A percentile compares a stretch with the other conserved stretches of the same genome.
These are phyloP conservation scores for Catostylus mosaicus DNA, from an alignment of 30 jellyfish, hydroid and myxozoan genomes.

Conservation along the genomic window DNA sequence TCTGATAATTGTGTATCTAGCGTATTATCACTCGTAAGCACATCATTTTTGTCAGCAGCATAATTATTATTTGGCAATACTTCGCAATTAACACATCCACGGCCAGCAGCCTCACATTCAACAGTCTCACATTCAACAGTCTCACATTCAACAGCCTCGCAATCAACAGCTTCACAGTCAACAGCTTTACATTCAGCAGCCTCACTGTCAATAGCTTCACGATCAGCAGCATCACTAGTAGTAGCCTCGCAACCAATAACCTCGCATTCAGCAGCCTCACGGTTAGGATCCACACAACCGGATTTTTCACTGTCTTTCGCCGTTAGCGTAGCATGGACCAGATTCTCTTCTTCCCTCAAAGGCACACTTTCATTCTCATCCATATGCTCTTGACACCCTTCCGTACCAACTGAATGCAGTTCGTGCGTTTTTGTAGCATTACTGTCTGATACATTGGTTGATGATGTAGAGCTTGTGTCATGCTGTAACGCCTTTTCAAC, in stretches of 20 bases:
- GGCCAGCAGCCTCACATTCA: too few relatives aligned
- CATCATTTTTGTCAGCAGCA: too few relatives aligned
- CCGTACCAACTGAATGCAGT: background rate
- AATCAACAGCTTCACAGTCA: background rate
- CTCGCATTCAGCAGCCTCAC: background rate
- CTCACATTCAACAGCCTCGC: background rate
- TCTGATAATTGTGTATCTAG: too few relatives aligned
- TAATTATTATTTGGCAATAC: too few relatives aligned
- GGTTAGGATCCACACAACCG: background rate
- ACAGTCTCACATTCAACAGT: background rate
- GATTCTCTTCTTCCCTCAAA: background rate
- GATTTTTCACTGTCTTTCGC: too few relatives aligned
- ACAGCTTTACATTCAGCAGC: too few relatives aligned
- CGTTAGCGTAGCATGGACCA: background rate
- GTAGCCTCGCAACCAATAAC: too few relatives aligned
- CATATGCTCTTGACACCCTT: background rate
- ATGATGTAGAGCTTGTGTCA: conserved; percentile 11
- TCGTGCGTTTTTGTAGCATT: background rate
- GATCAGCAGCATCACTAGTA: background rate
- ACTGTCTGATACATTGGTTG: background rate
- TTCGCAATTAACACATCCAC: too few relatives aligned
- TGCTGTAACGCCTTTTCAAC: background rate
- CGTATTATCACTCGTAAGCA: too few relatives aligned
- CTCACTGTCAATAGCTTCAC: too few relatives aligned
- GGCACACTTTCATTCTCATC: background rate